These are phyloP conservation scores for Drosophila pandora DNA, from an alignment of 1,140 invertebrate genomes.

Conservation along the genomic window DNA sequence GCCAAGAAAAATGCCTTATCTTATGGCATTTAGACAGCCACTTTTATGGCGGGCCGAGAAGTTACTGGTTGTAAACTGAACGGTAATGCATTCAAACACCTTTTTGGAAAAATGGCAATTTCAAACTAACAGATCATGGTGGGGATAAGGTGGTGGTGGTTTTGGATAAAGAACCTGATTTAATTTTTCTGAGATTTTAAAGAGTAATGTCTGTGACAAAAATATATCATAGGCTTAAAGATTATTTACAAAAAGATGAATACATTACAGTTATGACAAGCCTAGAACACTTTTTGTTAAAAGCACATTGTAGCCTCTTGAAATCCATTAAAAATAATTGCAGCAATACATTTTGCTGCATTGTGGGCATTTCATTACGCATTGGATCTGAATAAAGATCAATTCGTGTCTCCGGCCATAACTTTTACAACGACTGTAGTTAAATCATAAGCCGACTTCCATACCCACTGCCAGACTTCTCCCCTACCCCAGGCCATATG, in stretches of 20 bases:
- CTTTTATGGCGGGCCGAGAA: constrained; percentile 42
- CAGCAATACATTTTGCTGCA: constrained; percentile 31
- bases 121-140: background rate
- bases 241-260: too few species aligned
- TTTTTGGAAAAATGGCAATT: constrained; percentile 18
- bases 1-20: constrained; percentile 54
- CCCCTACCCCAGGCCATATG: constrained; percentile 1
- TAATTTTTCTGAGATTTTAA: background rate
- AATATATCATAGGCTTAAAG: too few species aligned
- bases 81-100: constrained; percentile 54
- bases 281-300: constrained; percentile 5
- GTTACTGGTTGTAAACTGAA: constrained; percentile 57
- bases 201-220: too few species aligned
- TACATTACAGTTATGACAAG: too few species aligned
- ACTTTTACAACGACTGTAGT: constrained; percentile 58
- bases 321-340: constrained; percentile 35
- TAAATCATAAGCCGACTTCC: constrained; percentile 58
- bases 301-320: constrained; percentile 12
- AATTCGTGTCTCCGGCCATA: constrained; percentile 44
- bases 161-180: background rate
- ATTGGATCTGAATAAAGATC: constrained; percentile 46
- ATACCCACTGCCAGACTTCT: constrained; percentile 31
- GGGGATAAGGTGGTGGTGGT: background rate
- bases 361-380: constrained; percentile 36
- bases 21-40: constrained; percentile 53